Evolutionary conservation across 2,113 vertebrate genomes (phyloP), one percentile per base, ranked within the genome.

Genomic region (Dipodomys spectabilis): DNA sequence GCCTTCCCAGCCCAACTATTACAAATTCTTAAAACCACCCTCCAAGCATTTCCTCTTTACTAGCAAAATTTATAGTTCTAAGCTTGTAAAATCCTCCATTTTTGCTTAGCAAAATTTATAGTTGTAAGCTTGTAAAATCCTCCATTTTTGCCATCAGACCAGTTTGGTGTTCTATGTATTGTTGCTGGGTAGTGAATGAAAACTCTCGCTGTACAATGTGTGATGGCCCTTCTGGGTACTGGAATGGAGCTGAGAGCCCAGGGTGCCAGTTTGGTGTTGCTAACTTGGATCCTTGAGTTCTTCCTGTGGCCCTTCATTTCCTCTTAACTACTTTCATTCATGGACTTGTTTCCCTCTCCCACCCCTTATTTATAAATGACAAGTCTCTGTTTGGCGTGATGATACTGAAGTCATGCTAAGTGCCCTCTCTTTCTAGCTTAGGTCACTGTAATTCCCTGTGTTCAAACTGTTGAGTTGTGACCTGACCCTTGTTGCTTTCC

Each of bases 201-300:
- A 32, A 2, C 86, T 27, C 23, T 35, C 7, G 2, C 64, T 4
- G 39, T 6, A 6, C 65, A 78, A 7, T 60, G 72, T 83, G 7
- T 57, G 68, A 93, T 53, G 5, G 80, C 69, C 22, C 28, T 72
- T 69, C 27, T 53, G 16, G 74, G 27, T 7, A 13, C 0, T 11
- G 64, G n/a, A 4, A 62, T 0, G n/a, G 81, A 44, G 45, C 78
- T 10, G 25, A 27, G 84, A 6, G 44, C 1, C 20, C 0, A 7
- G 60, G n/a, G 44, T 0, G 25, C 71, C 2, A 0, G 1, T 19
- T 18, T 5, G 2, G 23, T 16, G 0, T n/a, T 9, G 0, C 7
- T 35, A 74, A 20, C 82, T 30, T 28, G 10, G 6, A 39, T 44
- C 25, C 68, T 49, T 32, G 13, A 18, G 3, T 2, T 16, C 79